These are phyloP conservation scores for Graptemys geographica DNA, from an alignment of 2,797 vertebrate genomes.

Conservation along the genomic window DNA sequence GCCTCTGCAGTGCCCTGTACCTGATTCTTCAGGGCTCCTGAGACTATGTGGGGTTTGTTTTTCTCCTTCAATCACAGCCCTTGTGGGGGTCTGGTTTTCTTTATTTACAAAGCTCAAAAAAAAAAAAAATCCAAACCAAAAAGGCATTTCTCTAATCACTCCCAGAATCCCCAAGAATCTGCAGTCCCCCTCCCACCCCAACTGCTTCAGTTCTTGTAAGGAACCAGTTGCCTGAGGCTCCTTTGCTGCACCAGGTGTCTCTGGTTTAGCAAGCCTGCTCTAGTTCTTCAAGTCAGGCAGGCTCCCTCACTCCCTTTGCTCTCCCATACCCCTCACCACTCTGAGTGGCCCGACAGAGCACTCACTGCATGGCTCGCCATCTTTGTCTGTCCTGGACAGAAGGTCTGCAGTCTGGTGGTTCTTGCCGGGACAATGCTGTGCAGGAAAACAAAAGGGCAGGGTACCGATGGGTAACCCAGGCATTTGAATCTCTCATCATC, in stretches of 20 bases:
- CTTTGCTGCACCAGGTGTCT: neutral
- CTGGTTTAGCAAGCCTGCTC: neutral
- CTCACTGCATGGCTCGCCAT: neutral
- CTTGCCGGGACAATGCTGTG: too few relatives aligned
- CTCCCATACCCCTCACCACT: neutral
- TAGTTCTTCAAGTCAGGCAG: neutral
- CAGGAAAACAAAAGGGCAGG: too few relatives aligned
- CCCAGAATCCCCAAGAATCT: neutral
- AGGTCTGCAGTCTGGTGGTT: too few relatives aligned
- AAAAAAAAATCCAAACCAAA: neutral
- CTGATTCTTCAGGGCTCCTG: neutral
- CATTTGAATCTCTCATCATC: too few relatives aligned
- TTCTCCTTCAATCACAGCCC: neutral
- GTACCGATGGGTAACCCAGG: too few relatives aligned
- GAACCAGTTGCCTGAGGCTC: neutral
- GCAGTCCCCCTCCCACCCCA: neutral
- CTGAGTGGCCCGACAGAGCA: neutral
- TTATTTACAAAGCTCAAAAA: neutral
- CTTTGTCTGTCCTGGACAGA: neutral
- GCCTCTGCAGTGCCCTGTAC: neutral
- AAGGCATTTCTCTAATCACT: neutral
- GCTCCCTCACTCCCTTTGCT: neutral
- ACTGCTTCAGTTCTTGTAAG: neutral
- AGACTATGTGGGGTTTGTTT: neutral
- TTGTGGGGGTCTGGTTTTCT: neutral